Conservation (phyloP, 2,797 vertebrate genomes). For the Coilia nasus region DNA sequence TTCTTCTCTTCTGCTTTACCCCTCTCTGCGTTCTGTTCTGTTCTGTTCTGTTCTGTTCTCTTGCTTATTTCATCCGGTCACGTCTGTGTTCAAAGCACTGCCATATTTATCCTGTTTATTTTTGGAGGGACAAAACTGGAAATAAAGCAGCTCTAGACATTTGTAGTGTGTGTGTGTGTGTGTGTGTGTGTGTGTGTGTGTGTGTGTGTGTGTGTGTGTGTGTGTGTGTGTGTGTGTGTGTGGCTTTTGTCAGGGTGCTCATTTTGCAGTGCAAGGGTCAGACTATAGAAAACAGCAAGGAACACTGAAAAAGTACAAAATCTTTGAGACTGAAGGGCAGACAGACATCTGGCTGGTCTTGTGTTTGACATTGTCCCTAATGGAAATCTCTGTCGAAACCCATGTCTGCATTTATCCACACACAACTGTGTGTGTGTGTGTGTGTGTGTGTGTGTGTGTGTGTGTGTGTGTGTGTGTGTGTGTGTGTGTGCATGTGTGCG, state of each 20-base stretch:
- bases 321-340: neutral
- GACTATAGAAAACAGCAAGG: conserved; percentile 16
- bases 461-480: neutral
- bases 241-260: conserved; percentile 80
- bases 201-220: conserved; percentile 63
- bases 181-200: neutral
- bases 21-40: conserved; percentile 32
- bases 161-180: conserved; percentile 63
- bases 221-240: conserved; percentile 51
- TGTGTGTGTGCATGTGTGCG: neutral
- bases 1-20: neutral
- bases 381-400: conserved; percentile 18
- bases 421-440: neutral
- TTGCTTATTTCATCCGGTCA: conserved; percentile 31
- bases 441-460: neutral
- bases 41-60: conserved; percentile 43
- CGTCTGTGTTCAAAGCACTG: conserved; percentile 41
- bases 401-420: neutral
- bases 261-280: conserved; percentile 62
- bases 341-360: neutral
- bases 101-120: conserved; percentile 53
- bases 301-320: neutral
- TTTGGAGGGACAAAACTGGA: conserved; percentile 64
- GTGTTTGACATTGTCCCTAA: neutral
- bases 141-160: conserved; percentile 73